Conservation (phyloP, 2,888 invertebrate species). For the Pollenia griseotomentosa region DNA sequence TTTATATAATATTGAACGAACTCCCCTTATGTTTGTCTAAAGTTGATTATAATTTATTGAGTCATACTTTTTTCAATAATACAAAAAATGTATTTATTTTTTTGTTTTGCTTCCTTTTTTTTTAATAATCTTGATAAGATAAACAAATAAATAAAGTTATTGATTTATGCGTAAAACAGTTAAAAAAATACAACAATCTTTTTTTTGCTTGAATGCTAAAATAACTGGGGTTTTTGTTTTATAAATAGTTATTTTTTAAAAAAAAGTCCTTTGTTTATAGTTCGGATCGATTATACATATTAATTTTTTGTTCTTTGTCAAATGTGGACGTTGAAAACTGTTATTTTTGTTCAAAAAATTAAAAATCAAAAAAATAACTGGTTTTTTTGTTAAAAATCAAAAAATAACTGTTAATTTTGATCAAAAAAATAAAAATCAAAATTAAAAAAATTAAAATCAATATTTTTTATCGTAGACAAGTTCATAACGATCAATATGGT, state of each 20-base stretch:
- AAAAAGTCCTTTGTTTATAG: no score
- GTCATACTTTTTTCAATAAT: conserved; percentile 6
- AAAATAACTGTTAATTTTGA: no score
- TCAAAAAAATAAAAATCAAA: no score
- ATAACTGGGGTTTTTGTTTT: neutral
- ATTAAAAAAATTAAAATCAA: no score
- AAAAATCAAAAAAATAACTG: no score
- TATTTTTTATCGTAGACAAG: no score
- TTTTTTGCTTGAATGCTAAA: neutral
- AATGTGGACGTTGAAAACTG: no score
- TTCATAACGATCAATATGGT: no score
- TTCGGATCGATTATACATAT: no score
- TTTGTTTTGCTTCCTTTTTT: conserved; percentile 17
- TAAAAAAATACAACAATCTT: neutral
- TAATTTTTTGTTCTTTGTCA: no score
- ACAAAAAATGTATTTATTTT: neutral
- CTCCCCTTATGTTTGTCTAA: neutral
- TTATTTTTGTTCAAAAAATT: no score
- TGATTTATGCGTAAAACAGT: conserved; percentile 40
- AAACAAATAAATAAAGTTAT: conserved; percentile 9
- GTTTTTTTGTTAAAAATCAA: no score
- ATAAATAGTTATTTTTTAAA: conserved; percentile 1
- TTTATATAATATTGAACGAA: neutral
- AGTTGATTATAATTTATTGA: conserved; percentile 16
- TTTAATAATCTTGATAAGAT: conserved; percentile 44